phyloP scores from a whole-genome alignment of 2,888 invertebrate species.

The Coelogynopora nodosa region DNA sequence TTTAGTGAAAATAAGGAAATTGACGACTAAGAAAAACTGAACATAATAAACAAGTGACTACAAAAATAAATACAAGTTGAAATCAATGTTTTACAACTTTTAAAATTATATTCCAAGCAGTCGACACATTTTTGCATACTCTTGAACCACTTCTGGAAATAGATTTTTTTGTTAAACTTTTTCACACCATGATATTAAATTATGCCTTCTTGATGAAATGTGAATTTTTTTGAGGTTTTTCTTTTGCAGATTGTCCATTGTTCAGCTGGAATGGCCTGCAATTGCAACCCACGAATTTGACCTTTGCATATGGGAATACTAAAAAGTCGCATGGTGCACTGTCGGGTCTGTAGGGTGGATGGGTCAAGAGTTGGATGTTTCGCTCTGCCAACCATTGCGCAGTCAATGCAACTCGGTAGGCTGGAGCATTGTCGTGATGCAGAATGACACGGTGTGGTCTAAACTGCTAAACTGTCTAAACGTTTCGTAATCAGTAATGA shows the following conservation, averaged over 20 bases:
- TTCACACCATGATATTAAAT: too few species aligned
- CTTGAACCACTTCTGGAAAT: background rate
- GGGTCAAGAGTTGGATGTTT: conserved; percentile 10
- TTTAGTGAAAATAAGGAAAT: too few species aligned
- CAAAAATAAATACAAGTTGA: background rate
- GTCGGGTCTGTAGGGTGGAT: conserved; percentile 11
- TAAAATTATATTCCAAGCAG: background rate
- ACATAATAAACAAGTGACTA: background rate
- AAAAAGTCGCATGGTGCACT: background rate
- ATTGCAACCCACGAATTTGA: background rate
- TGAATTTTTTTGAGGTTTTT: too few species aligned
- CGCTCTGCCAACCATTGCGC: background rate
- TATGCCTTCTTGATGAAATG: too few species aligned
- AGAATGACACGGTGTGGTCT: background rate
- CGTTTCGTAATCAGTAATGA: background rate
- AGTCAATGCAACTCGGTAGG: background rate
- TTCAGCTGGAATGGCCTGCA: too few species aligned
- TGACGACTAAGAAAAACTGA: too few species aligned
- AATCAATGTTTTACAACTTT: background rate
- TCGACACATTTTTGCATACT: background rate
- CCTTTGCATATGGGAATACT: background rate
- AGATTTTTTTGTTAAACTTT: background rate
- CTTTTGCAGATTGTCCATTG: too few species aligned
- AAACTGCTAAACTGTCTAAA: background rate
- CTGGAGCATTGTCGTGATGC: conserved; percentile 16